Evolutionary conservation across 2,888 invertebrate genomes (phyloP).

Genomic region (Ypsolopha scabrella): DNA sequence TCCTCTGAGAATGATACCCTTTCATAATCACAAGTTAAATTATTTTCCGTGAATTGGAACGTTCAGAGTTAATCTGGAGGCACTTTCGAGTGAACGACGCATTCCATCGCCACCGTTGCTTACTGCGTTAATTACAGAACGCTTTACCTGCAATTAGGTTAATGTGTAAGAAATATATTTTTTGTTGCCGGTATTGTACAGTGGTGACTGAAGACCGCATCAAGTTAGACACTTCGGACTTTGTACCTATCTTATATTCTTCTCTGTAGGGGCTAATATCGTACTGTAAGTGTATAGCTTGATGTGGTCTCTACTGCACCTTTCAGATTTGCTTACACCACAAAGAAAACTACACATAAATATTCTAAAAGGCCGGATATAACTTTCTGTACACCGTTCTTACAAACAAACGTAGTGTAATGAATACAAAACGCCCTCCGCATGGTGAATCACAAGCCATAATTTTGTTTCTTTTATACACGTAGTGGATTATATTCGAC

Average conservation of each 20-base stretch:
- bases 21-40: neutral
- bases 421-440: conserved; percentile 1
- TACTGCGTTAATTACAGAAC: neutral
- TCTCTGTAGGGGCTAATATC: neutral
- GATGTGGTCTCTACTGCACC: too few species aligned
- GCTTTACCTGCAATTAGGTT: neutral
- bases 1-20: neutral
- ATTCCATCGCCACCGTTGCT: neutral
- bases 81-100: neutral
- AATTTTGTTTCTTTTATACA: neutral
- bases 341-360: too few species aligned
- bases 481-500: neutral
- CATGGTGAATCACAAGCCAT: neutral
- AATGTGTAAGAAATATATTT: neutral
- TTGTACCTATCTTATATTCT: too few species aligned
- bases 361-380: neutral
- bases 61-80: neutral
- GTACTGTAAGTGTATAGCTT: too few species aligned
- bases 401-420: neutral
- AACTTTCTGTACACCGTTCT: neutral
- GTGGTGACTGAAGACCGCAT: too few species aligned
- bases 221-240: neutral
- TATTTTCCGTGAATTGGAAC: neutral
- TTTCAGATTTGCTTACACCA: too few species aligned
- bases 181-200: neutral